Conservation (phyloP, 1,140 invertebrate genomes). For the Papilio helenus region DNA sequence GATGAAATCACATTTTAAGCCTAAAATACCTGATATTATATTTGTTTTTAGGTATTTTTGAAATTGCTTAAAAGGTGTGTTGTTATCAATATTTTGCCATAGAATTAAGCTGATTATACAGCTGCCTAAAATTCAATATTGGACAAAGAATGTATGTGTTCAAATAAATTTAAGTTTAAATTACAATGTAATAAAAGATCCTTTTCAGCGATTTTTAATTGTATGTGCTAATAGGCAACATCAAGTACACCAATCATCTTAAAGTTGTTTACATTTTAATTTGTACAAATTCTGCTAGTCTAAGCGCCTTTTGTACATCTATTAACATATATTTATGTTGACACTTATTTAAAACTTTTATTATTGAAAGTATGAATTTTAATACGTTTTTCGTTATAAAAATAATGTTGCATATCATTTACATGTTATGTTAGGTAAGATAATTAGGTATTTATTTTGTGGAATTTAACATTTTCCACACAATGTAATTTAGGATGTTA, state of each 20-base stretch:
- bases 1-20: not conserved
- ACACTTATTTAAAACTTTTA: conserved; percentile 13
- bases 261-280: conserved; percentile 11
- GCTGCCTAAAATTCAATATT: not conserved
- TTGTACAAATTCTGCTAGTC: conserved; percentile 34
- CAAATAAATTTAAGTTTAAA: not conserved
- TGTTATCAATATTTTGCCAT: not conserved
- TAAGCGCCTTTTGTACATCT: conserved; percentile 34
- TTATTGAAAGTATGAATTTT: conserved; percentile 1
- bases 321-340: conserved; percentile 28
- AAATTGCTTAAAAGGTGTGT: not conserved
- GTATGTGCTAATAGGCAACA: not conserved
- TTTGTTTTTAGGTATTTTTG: not conserved
- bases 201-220: not conserved
- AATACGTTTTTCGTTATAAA: conserved; percentile 9
- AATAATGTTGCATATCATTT: conserved; percentile 37
- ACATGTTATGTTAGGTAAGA: not conserved
- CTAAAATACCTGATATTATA: conserved; percentile 1
- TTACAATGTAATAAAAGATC: not conserved
- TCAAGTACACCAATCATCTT: conserved; percentile 8
- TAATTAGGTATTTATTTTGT: conserved; percentile 25
- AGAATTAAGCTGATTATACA: not conserved
- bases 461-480: conserved; percentile 3
- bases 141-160: not conserved
- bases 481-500: not conserved